These are phyloP conservation scores for Hephaestus fuliginosus DNA, from an alignment of 2,797 vertebrate genomes.

Conservation along the genomic window DNA sequence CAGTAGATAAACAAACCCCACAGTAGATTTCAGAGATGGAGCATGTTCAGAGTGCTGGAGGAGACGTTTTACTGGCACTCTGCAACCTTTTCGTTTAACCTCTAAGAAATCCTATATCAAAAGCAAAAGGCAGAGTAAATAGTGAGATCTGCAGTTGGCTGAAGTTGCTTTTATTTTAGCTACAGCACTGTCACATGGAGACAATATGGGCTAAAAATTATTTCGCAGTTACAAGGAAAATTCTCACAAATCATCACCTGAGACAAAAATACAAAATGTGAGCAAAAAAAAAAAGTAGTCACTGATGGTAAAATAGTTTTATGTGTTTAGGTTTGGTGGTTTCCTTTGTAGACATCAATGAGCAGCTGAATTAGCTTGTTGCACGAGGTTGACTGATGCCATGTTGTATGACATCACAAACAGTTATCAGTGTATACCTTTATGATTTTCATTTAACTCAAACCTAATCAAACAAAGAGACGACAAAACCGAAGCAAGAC, in stretches of 20 bases:
- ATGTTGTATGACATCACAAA: background rate
- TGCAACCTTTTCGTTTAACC: constrained; percentile 26
- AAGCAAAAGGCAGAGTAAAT: background rate
- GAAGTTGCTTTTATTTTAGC: background rate
- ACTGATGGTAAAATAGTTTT: too few relatives aligned
- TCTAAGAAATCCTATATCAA: background rate
- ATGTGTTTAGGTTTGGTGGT: background rate
- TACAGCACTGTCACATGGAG: background rate
- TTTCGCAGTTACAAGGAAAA: background rate
- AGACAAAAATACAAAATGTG: background rate
- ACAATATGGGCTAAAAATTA: background rate
- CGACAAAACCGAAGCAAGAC: background rate
- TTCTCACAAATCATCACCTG: background rate
- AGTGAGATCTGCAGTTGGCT: background rate
- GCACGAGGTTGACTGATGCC: background rate
- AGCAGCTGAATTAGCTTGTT: background rate
- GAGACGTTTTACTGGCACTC: background rate
- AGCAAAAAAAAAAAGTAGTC: too few relatives aligned
- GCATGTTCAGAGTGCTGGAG: background rate
- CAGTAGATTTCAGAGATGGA: background rate
- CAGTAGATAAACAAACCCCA: constrained; percentile 13
- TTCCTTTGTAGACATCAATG: background rate
- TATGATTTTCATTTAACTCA: too few relatives aligned
- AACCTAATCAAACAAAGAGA: background rate
- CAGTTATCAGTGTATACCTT: too few relatives aligned